These are phyloP conservation scores for Acanthosepion esculentum DNA, from an alignment of 2,888 invertebrate genomes.

Conservation along the genomic window DNA sequence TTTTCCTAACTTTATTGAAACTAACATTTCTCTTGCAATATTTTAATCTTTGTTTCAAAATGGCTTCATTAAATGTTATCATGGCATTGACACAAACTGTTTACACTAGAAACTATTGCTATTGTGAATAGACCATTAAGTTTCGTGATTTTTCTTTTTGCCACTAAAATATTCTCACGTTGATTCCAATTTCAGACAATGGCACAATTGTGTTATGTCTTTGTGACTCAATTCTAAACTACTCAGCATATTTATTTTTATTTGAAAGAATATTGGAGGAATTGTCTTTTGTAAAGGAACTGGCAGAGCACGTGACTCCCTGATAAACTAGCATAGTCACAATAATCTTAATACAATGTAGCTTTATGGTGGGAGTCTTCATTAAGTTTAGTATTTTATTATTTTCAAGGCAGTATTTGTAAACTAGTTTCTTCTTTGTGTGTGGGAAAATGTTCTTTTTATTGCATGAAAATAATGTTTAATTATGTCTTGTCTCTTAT, in stretches of 20 bases:
- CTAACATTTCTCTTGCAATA: no score
- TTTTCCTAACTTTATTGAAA: no score
- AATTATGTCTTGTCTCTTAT: not conserved
- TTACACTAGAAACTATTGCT: no score
- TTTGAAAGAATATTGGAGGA: not conserved
- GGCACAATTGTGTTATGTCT: no score
- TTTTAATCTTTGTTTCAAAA: no score
- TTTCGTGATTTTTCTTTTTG: no score
- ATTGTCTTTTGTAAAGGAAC: not conserved
- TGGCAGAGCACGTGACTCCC: not conserved
- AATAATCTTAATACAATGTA: not conserved
- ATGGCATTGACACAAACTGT: no score
- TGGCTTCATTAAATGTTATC: no score
- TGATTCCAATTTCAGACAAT: no score
- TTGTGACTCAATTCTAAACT: no score
- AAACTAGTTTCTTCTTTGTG: not conserved
- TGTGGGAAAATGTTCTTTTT: not conserved
- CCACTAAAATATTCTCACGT: no score
- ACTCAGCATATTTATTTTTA: not conserved
- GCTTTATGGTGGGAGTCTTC: not conserved
- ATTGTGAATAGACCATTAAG: no score
- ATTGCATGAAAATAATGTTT: not conserved
- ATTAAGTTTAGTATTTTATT: not conserved
- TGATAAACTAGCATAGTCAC: not conserved
- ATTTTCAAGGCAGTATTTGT: not conserved